These are phyloP conservation scores for Oscheius sp. DNA, from an alignment of 2,888 invertebrate species.

Conservation along the genomic window DNA sequence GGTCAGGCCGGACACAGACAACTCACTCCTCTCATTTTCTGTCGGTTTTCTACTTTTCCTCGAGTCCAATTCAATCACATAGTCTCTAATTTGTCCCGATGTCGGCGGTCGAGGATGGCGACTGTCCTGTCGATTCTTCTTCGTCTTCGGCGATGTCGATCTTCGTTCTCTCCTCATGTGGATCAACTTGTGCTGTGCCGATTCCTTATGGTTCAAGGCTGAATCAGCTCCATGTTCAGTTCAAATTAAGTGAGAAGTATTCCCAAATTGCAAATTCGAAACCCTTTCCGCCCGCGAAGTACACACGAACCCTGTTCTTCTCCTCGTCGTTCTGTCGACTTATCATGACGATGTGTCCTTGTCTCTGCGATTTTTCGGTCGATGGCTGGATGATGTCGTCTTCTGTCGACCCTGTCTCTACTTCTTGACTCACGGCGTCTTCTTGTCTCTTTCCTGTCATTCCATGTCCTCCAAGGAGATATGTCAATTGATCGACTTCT, in stretches of 20 bases:
- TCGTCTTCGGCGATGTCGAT: background rate
- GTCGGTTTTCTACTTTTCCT: background rate
- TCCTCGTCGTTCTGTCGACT: background rate
- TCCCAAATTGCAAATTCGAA: background rate
- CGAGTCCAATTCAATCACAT: background rate
- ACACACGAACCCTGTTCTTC: too few species aligned
- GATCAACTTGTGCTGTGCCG: too few species aligned
- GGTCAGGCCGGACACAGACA: background rate
- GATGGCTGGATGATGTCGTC: too few species aligned
- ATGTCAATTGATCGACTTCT: too few species aligned
- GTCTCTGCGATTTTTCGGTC: too few species aligned
- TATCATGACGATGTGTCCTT: background rate
- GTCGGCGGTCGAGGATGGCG: background rate
- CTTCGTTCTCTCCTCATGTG: background rate
- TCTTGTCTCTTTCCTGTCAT: background rate
- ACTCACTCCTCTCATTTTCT: conserved; percentile 10
- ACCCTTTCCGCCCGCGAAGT: background rate
- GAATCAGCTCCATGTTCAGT: too few species aligned
- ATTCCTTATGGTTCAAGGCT: too few species aligned
- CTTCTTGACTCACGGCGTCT: background rate
- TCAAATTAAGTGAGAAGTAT: too few species aligned
- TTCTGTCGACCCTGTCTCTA: too few species aligned
- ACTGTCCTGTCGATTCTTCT: background rate
- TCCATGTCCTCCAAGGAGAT: background rate
- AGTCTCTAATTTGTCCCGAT: too few species aligned